phyloP scores from a whole-genome alignment of 1,140 invertebrate genomes.

The Colletes gigas region DNA sequence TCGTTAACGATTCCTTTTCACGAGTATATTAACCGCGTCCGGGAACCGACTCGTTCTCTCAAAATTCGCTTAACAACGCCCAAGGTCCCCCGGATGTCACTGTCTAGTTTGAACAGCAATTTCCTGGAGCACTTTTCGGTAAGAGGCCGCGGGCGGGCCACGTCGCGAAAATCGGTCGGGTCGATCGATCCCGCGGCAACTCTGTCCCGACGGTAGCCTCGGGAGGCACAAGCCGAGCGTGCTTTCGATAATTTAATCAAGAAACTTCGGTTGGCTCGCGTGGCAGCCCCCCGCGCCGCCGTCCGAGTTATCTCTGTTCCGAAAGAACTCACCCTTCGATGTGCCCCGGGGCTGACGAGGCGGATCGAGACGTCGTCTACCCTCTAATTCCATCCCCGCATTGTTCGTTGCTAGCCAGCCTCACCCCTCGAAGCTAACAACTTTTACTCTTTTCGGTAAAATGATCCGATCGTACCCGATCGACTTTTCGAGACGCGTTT shows the following conservation, averaged over 20 bases:
- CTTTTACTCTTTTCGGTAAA: too few species aligned
- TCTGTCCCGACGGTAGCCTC: too few species aligned
- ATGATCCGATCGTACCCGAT: too few species aligned
- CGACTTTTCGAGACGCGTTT: too few species aligned
- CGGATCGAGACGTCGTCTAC: conserved; percentile 26
- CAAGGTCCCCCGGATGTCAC: too few species aligned
- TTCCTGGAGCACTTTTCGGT: neutral
- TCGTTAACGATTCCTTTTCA: too few species aligned
- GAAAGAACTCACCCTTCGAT: conserved; percentile 13
- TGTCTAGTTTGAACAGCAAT: neutral
- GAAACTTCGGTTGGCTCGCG: neutral
- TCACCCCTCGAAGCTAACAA: too few species aligned
- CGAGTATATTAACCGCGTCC: too few species aligned
- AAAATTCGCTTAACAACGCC: too few species aligned
- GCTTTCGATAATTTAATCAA: neutral
- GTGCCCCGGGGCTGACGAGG: neutral
- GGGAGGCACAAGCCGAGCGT: neutral
- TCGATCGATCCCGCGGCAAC: neutral
- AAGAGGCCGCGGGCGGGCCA: neutral
- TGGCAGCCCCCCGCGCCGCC: conserved; percentile 10
- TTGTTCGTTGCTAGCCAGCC: too few species aligned
- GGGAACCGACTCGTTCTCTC: too few species aligned
- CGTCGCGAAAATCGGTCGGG: neutral
- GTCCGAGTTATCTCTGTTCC: conserved; percentile 47
- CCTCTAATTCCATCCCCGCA: neutral